Evolutionary conservation across 1,140 invertebrate genomes (phyloP), one percentile per base, ranked within the genome.

Genomic region (Oncopeltus fasciatus): DNA sequence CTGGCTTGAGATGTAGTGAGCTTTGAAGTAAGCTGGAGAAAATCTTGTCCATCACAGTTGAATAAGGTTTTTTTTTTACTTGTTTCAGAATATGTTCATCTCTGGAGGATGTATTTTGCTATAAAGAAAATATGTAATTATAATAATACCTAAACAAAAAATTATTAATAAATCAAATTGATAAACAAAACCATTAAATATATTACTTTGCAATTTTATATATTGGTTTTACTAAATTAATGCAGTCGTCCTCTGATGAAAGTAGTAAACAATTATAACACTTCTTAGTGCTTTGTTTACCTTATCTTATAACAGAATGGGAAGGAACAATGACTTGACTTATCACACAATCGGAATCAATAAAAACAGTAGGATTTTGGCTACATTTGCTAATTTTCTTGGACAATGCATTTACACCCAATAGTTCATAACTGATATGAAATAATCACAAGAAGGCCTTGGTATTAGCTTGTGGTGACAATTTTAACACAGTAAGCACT

Each of bases 261-360:
- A n/a, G n/a, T n/a, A n/a, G n/a, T n/a, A n/a, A n/a, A n/a, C n/a
- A n/a, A n/a, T n/a, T n/a, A n/a, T n/a, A n/a, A n/a, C n/a, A 9
- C 47, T 20, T 8, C 5, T 49, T 18, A n/a, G 18, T 9, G 21
- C 9, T 24, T 18, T 20, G n/a, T 49, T 9, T 8, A 18, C 5
- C 69, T 69, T 68, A 77, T 76, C 71, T 85, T n/a, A 92, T 73
- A 3, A 87, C 82, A 72, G 86, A 87, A 73, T 95, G 92, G 73
- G 95, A 97, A 16, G 92, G 93, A 68, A 95, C 85, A 57, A 78
- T 76, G 61, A 96, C 80, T 69, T 87, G 85, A 71, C 88, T 90
- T 0, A 96, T 70, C 51, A 75, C 73, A 11, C 92, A 92, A 69
- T 85, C 80, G 12, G 86, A 80, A 74, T 93, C 88, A 20, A 97